Base-by-base conservation (phyloP, 1,140 invertebrate species). In the Drosophila orena region DNA sequence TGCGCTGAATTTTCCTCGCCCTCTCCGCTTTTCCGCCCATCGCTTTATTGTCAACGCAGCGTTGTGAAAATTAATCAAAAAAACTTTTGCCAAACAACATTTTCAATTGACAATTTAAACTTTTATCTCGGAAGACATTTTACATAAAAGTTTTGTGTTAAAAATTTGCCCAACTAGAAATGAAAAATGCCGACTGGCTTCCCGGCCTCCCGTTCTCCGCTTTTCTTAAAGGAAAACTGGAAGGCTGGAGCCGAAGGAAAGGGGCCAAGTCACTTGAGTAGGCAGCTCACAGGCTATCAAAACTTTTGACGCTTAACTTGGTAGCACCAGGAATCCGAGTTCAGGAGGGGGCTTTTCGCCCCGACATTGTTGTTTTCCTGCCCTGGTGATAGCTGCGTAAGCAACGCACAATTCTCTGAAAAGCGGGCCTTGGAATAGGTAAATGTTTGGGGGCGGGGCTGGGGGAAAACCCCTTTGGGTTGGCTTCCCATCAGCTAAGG, bases 51-150 rank as follows among this genome's bases (percentile, higher is more conserved):
- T 89, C 83, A 88, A 79, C 83, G 68, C 77, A 59, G 61, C 81
- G 66, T 77, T 83, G 81, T 89, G 81, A 91, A 91, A 91, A 91
- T 91, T 91, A 91, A 91, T 91, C 89, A 91, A 91, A 91, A 91
- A 91, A 91, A 91, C 81, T 91, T 91, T 89, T 74, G 52, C 84
- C 84, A 56, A 91, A 91, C 84, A 89, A 91, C 89, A 91, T 91
- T 91, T 91, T 91, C 90, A 91, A 91, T 91, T 91, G 90, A 91
- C 89, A 91, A 91, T 91, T 91, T 91, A 86, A 91, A 91, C 90
- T 91, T 91, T 91, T 89, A 84, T 90, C 85, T 81, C 37, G 71
- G 65, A 86, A 86, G 83, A 88, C 83, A 86, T 86, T 86, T 86
- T 86, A 83, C 83, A 86, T 88, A 86, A 79, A 86, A 86, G 83